Base-by-base conservation (phyloP, 2,888 invertebrate genomes). In the Meiosimyza platycephala region DNA sequence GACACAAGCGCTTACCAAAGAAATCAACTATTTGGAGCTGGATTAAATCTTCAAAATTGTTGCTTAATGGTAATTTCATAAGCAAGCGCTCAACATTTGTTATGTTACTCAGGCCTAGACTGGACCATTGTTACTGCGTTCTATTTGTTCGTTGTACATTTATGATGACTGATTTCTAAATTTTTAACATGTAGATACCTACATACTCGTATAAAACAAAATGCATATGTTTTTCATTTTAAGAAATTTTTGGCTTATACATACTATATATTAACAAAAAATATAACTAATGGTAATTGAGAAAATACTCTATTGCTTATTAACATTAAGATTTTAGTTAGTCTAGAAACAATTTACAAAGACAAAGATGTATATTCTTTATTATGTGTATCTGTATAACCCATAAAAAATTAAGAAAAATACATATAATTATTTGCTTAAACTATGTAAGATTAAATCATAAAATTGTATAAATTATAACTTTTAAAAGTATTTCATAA, bases 1-100 rank as follows among this genome's bases (percentile, higher is more conserved):
- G 28, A 59, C 68, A 51, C 72, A 77, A 59, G 67, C 62, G 9
- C 51, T 79, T 51, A 76, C 79, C 55, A 82, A 82, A 76, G 81
- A 81, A 71, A 78, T 81, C 64, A 80, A 79, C 50, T 81, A 81
- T 72, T 76, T 81, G 71, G 81, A 82, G 71, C 74, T 82, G 77
- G 81, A 80, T 74, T 82, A 79, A 79, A 75, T 73, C 59, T 66
- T 50, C 13, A 22, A 52, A 51, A 11, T 7, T 7, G 40, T 4
- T 57, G 18, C 18, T 12, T 16, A 57, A 13, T 57, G 22, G 18
- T 33, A 6, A 28, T 12, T 1, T n/a, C 28, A 22, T 1, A 15
- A 9, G 54, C 54, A 15, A 9, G 54, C 54, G 54, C 6, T 54
- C 16, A 54, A 54, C 5, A 13, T 16, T 15, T 54, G 13, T 12